Conservation (phyloP, 2,113 vertebrate genomes). For the Gasterosteus aculeatus region DNA sequence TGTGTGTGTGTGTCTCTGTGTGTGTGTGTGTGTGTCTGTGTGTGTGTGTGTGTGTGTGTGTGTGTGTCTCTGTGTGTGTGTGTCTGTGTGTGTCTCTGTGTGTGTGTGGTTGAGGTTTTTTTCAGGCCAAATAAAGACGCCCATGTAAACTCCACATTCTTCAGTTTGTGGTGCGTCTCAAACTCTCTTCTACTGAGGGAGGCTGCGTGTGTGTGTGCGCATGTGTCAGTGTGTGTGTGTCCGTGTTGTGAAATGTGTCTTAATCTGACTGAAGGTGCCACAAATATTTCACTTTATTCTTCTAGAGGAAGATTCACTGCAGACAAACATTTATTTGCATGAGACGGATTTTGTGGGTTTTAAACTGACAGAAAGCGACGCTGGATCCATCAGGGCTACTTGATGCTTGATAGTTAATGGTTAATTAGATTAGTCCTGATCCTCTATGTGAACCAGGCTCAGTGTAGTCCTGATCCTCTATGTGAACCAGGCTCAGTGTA, state of each 20-base stretch:
- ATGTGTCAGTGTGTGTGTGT: slow-evolving; percentile 17
- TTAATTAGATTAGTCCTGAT: too few species aligned
- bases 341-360: too few species aligned
- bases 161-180: slow-evolving; percentile 56
- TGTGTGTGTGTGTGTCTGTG: slow-evolving; percentile 15
- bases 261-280: too few species aligned
- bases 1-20: slow-evolving; percentile 8
- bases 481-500: too few species aligned
- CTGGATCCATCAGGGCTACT: too few species aligned
- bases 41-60: slow-evolving; percentile 24
- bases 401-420: too few species aligned
- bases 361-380: too few species aligned
- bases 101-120: slow-evolving; percentile 48
- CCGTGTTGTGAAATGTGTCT: background rate
- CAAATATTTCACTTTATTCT: too few species aligned
- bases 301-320: too few species aligned
- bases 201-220: slow-evolving; percentile 8
- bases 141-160: slow-evolving; percentile 72
- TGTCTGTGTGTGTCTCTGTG: slow-evolving; percentile 16
- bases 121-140: slow-evolving; percentile 70
- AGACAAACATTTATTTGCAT: too few species aligned
- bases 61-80: background rate
- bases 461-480: too few species aligned
- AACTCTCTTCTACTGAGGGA: slow-evolving; percentile 20
- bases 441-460: too few species aligned